phyloP scores from a whole-genome alignment of 1,140 invertebrate genomes.

The Telenomus remus region DNA sequence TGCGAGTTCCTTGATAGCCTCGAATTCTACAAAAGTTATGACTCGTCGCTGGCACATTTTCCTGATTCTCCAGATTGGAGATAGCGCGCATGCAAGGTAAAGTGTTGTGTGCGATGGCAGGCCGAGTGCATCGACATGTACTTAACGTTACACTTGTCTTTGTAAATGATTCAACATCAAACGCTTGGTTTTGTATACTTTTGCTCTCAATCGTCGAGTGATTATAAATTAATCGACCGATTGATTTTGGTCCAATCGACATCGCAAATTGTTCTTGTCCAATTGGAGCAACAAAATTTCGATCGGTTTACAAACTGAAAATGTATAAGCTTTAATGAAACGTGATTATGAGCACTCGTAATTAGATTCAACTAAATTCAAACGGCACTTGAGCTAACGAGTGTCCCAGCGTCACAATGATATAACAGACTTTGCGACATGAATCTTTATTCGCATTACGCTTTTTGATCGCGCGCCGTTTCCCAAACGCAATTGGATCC shows the following conservation, averaged over 20 bases:
- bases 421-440: conserved; percentile 49
- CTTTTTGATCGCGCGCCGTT: conserved; percentile 43
- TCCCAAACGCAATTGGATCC: conserved; percentile 52
- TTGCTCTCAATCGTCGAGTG: too few species aligned
- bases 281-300: too few species aligned
- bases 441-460: conserved; percentile 50
- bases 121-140: conserved; percentile 55
- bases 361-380: conserved; percentile 6
- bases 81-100: conserved; percentile 43
- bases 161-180: conserved; percentile 16
- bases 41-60: conserved; percentile 57
- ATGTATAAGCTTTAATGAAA: too few species aligned
- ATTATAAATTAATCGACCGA: background rate
- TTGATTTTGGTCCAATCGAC: too few species aligned
- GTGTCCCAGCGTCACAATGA: conserved; percentile 49
- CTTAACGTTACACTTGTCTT: conserved; percentile 54
- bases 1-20: conserved; percentile 7
- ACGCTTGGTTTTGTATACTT: background rate
- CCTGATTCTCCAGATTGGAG: conserved; percentile 37
- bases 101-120: conserved; percentile 38
- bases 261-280: too few species aligned
- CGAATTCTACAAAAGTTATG: conserved; percentile 43
- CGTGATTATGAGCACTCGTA: too few species aligned
- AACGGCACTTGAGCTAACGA: conserved; percentile 22
- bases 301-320: too few species aligned